phyloP scores from a whole-genome alignment of 2,113 vertebrate genomes.

The Polypterus senegalus region DNA sequence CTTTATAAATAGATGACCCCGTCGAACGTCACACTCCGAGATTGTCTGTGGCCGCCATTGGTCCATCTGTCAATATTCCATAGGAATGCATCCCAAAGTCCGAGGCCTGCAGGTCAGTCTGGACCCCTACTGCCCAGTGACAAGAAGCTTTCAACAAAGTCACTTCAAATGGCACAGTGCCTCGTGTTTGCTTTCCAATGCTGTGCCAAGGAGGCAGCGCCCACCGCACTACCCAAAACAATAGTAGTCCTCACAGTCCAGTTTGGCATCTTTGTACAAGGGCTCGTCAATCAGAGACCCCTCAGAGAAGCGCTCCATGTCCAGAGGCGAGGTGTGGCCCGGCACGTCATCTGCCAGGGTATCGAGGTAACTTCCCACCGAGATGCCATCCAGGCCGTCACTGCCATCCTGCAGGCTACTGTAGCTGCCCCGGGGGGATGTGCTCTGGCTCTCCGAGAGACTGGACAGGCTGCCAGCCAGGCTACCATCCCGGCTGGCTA shows the following conservation, averaged over 20 bases:
- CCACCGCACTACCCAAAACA: conserved; percentile 66
- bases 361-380: conserved; percentile 90
- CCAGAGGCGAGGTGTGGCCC: conserved; percentile 64
- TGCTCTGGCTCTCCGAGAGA: conserved; percentile 76
- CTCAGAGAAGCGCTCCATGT: conserved; percentile 67
- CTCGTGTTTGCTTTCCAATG: too few species aligned
- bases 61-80: not conserved
- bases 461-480: conserved; percentile 82
- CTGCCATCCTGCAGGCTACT: conserved; percentile 70
- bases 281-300: conserved; percentile 46
- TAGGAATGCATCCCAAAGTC: not conserved
- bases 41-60: too few species aligned
- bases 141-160: too few species aligned
- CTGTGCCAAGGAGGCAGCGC: too few species aligned
- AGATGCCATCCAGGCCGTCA: conserved; percentile 78
- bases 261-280: conserved; percentile 49
- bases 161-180: too few species aligned
- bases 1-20: too few species aligned
- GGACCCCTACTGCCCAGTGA: not conserved
- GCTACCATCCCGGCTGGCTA: conserved; percentile 76
- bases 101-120: not conserved
- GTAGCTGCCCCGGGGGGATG: conserved; percentile 66
- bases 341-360: conserved; percentile 77
- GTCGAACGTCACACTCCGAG: too few species aligned
- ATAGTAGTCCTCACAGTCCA: conserved; percentile 84